Evolutionary conservation across 2,113 vertebrate genomes (phyloP).

Genomic region (Daubentonia madagascariensis): DNA sequence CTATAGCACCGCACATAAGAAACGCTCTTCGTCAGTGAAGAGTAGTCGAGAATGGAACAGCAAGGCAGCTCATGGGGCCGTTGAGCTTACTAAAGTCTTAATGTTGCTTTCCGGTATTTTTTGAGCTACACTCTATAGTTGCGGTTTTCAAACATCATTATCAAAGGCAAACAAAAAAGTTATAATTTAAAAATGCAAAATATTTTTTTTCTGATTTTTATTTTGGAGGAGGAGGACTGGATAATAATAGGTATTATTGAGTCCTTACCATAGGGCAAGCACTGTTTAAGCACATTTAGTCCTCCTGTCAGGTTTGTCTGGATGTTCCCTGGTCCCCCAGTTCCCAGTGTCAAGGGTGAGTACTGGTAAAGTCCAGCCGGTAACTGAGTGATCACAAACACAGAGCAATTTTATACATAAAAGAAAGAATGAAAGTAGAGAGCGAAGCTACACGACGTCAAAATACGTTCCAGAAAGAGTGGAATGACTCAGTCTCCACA

Average conservation of each 20-base stretch:
- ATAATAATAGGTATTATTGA: not conserved
- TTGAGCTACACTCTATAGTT: not conserved
- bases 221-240: not conserved
- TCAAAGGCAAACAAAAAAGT: not conserved
- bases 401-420: no score
- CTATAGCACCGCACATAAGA: fast-evolving
- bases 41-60: fast-evolving
- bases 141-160: not conserved
- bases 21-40: not conserved
- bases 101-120: not conserved
- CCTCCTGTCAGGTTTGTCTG: no score
- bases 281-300: not conserved
- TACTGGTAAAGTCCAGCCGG: no score
- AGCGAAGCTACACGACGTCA: no score
- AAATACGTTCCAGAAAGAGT: no score
- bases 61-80: no score
- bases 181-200: not conserved
- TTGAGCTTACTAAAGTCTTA: not conserved
- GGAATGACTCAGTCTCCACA: no score
- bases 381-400: no score
- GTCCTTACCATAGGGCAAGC: not conserved
- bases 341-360: no score
- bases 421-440: no score
- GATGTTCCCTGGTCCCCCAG: no score
- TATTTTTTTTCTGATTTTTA: not conserved